Conservation (phyloP, 1,140 invertebrate genomes). For the Anoplolepis gracilipes region DNA sequence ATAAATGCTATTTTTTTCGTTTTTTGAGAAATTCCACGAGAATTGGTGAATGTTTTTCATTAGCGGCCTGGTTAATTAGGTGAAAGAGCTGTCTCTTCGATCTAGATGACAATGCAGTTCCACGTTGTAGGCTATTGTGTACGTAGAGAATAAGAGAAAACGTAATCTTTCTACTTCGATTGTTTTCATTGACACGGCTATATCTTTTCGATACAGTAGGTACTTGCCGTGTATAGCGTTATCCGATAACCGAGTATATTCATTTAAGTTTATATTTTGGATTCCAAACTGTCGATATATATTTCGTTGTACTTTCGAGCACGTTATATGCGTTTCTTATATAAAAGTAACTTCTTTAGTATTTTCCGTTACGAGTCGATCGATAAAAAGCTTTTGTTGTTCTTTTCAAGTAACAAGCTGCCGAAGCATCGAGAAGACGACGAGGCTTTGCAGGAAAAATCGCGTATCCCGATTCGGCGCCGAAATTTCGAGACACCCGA, state of each 20-base stretch:
- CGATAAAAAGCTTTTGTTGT: background rate
- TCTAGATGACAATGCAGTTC: background rate
- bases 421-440: slow-evolving; percentile 5
- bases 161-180: background rate
- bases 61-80: slow-evolving; percentile 2
- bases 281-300: background rate
- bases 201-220: too few relatives aligned
- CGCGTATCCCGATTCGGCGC: background rate
- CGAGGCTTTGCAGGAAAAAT: background rate
- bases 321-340: background rate
- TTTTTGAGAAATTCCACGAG: slow-evolving; percentile 15
- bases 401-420: slow-evolving; percentile 6
- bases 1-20: background rate
- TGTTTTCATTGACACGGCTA: background rate
- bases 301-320: background rate
- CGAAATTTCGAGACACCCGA: slow-evolving; percentile 34
- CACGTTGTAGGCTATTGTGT: background rate
- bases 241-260: too few relatives aligned
- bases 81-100: background rate
- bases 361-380: background rate
- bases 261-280: too few relatives aligned
- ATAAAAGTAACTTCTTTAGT: background rate
- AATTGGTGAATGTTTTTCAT: slow-evolving; percentile 2
- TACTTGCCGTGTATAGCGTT: too few relatives aligned
- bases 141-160: background rate